These are phyloP conservation scores for Botrylloides violaceus DNA, from an alignment of 23 tunicate species.

Conservation along the genomic window DNA sequence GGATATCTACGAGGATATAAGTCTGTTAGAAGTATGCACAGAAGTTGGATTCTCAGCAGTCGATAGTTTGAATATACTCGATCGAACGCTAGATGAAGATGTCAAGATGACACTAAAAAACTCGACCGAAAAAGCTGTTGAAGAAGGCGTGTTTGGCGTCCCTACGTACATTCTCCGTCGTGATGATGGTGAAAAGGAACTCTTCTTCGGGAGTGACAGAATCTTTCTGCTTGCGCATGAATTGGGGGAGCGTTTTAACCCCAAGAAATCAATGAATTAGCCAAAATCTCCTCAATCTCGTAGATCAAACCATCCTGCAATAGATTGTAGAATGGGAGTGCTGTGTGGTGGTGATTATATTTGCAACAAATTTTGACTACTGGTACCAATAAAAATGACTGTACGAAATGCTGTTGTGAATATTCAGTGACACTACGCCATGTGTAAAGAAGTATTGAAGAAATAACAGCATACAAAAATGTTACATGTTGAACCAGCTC, in stretches of 20 bases:
- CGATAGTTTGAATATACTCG: constrained; percentile 12
- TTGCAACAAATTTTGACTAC: too few species aligned
- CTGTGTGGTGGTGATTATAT: too few species aligned
- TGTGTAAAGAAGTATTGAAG: too few species aligned
- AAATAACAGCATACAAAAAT: too few species aligned
- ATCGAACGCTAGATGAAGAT: not conserved
- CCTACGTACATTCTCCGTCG: constrained; percentile 70
- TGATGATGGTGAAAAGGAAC: constrained; percentile 31
- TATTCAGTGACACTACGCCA: too few species aligned
- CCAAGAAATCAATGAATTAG: too few species aligned
- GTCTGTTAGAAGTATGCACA: constrained; percentile 37
- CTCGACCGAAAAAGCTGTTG: constrained; percentile 46
- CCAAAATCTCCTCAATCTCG: too few species aligned
- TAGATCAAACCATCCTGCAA: too few species aligned
- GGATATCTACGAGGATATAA: constrained; percentile 43
- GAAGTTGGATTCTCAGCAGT: constrained; percentile 28
- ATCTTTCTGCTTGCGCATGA: constrained; percentile 63
- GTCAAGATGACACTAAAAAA: constrained; percentile 29
- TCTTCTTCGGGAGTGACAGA: constrained; percentile 82
- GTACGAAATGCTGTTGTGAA: too few species aligned
- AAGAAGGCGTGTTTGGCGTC: constrained; percentile 67
- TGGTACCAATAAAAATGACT: too few species aligned
- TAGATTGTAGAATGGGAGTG: too few species aligned
- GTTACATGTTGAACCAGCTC: too few species aligned
- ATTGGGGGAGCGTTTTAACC: constrained; percentile 26